phyloP scores from a whole-genome alignment of 2,113 vertebrate genomes.

The Carettochelys insculpta region DNA sequence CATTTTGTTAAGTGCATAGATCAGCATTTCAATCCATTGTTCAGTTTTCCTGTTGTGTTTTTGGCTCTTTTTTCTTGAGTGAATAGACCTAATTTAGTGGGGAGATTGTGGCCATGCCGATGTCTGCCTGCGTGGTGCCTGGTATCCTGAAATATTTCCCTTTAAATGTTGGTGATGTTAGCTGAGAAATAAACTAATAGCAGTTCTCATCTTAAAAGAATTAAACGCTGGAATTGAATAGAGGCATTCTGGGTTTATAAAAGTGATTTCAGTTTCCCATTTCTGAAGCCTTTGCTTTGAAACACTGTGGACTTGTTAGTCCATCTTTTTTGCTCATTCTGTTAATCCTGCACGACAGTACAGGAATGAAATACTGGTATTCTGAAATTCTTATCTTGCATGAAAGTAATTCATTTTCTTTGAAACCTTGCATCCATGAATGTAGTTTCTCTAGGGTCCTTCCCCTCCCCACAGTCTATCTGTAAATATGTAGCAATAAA shows the following conservation, averaged over 20 bases:
- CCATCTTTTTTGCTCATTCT: background rate
- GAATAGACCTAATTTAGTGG: background rate
- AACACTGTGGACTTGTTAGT: background rate
- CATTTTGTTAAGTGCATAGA: background rate
- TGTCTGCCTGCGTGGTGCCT: background rate
- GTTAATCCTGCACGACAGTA: background rate
- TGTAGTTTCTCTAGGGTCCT: background rate
- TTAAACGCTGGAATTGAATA: background rate
- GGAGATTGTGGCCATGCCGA: too few relatives aligned
- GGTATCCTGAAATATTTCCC: background rate
- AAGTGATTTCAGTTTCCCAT: background rate
- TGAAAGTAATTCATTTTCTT: background rate
- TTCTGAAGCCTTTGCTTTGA: background rate
- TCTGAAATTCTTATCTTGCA: background rate
- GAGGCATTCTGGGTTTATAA: background rate
- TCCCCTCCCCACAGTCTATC: background rate
- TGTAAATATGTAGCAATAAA: background rate
- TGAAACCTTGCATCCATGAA: background rate
- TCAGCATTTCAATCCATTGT: background rate
- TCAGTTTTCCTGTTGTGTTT: background rate
- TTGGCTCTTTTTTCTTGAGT: background rate
- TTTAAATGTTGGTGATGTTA: background rate
- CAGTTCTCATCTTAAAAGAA: background rate
- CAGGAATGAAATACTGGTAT: background rate
- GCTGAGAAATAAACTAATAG: background rate